A percentile compares a stretch with the other conserved stretches of the same genome.
Conservation (phyloP, 2,113 vertebrate genomes). For the Zeus faber region DNA sequence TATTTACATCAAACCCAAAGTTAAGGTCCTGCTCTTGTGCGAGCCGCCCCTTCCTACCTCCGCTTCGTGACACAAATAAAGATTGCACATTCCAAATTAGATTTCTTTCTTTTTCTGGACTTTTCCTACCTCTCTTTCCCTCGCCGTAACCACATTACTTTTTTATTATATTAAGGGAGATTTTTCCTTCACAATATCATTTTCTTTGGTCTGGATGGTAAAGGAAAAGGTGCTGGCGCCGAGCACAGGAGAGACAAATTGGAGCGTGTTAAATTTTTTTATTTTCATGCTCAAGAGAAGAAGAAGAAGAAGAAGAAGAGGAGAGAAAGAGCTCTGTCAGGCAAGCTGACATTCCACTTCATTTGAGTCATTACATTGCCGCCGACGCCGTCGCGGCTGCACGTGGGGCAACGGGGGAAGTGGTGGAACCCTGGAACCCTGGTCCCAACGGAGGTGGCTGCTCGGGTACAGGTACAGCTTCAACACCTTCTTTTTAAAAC, state of each 20-base stretch:
- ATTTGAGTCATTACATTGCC: slow-evolving; percentile 71
- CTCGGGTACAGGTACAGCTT: too few relatives aligned
- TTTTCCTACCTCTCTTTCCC: slow-evolving; percentile 15
- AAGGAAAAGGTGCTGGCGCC: slow-evolving; percentile 43
- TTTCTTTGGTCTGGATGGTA: slow-evolving; percentile 40
- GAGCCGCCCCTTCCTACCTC: slow-evolving; percentile 19
- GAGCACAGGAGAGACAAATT: slow-evolving; percentile 59
- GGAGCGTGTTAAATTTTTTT: slow-evolving; percentile 50
- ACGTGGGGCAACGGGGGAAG: slow-evolving; percentile 60
- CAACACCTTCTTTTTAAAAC: too few relatives aligned
- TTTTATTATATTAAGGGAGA: slow-evolving; percentile 9
- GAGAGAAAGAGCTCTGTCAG: slow-evolving; percentile 44
- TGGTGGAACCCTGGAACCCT: slow-evolving; percentile 33
- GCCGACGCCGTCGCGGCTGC: slow-evolving; percentile 54
- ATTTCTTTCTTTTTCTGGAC: slow-evolving; percentile 21
- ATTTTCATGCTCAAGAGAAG: slow-evolving; percentile 61
- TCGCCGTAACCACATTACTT: slow-evolving; percentile 33
- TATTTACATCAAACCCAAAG: slow-evolving; percentile 48
- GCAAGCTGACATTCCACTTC: slow-evolving; percentile 68
- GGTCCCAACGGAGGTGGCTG: not conserved
- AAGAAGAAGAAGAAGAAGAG: slow-evolving; percentile 11
- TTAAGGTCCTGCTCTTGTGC: slow-evolving; percentile 7
- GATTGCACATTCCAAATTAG: slow-evolving; percentile 30
- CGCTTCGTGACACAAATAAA: slow-evolving; percentile 37
- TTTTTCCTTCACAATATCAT: slow-evolving; percentile 5